Evolutionary conservation across 2,113 vertebrate species (phyloP).

Genomic region (Ctenodactylus gundi): DNA sequence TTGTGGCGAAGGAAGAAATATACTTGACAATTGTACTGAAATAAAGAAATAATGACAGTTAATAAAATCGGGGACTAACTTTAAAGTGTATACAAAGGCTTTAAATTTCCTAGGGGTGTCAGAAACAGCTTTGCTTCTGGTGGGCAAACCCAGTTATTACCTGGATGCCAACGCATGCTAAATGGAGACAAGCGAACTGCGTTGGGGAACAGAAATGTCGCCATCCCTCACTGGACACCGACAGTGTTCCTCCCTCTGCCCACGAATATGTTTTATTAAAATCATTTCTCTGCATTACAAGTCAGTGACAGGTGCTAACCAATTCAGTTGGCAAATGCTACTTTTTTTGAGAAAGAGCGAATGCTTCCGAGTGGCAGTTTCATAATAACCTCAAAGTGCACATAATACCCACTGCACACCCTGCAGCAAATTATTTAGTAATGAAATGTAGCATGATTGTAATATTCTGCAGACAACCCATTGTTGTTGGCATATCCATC

Average conservation of each 20-base stretch:
- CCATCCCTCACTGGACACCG: background rate
- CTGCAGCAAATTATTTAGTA: slow-evolving; percentile 29
- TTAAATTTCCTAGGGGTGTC: background rate
- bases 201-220: background rate
- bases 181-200: background rate
- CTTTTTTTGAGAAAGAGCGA: slow-evolving; percentile 44
- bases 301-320: slow-evolving; percentile 65
- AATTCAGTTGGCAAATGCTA: slow-evolving; percentile 57
- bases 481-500: background rate
- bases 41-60: slow-evolving; percentile 37
- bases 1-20: slow-evolving; percentile 4
- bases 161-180: background rate
- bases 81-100: background rate
- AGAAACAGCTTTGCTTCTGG: background rate
- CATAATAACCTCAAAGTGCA: slow-evolving; percentile 20
- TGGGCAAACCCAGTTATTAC: slow-evolving; percentile 24
- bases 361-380: slow-evolving; percentile 17
- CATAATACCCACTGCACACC: background rate
- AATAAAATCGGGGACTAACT: background rate
- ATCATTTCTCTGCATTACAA: slow-evolving; percentile 48
- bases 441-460: background rate
- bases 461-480: background rate
- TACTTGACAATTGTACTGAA: background rate
- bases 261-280: slow-evolving; percentile 77
- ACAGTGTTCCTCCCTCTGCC: slow-evolving; percentile 18